Conservation (phyloP, 2,888 invertebrate species). For the Troglohyphantes excavatus region DNA sequence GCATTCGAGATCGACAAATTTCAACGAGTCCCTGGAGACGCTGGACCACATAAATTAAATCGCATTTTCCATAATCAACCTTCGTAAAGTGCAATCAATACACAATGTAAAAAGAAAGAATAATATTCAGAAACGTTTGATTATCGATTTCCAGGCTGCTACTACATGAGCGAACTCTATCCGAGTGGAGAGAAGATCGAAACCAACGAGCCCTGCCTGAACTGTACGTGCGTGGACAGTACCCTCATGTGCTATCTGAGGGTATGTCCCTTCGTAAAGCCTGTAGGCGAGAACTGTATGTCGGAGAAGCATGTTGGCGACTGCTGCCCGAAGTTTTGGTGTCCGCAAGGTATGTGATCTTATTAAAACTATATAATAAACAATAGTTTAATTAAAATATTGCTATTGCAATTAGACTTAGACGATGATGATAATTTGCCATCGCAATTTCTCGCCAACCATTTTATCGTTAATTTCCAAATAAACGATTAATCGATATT, state of each 20-base stretch:
- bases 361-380: too few relatives aligned
- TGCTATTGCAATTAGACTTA: too few relatives aligned
- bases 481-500: neutral
- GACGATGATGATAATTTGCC: neutral
- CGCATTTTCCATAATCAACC: too few relatives aligned
- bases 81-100: too few relatives aligned
- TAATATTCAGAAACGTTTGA: too few relatives aligned
- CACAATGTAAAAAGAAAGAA: too few relatives aligned
- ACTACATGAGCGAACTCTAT: conserved; percentile 96
- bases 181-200: conserved; percentile 95
- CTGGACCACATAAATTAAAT: too few relatives aligned
- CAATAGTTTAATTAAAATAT: too few relatives aligned
- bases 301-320: conserved; percentile 95
- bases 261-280: conserved; percentile 96
- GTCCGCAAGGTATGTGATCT: conserved; percentile 91
- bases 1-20: too few relatives aligned
- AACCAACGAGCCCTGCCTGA: conserved; percentile 96
- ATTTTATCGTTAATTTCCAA: neutral
- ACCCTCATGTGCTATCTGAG: conserved; percentile 97
- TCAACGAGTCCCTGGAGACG: too few relatives aligned
- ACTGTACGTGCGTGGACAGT: conserved; percentile 96
- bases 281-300: conserved; percentile 94
- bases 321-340: conserved; percentile 95
- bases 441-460: neutral
- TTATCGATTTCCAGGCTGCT: conserved; percentile 86